phyloP scores from a whole-genome alignment of 2,113 vertebrate species.

The Neodontobutis hainanensis region DNA sequence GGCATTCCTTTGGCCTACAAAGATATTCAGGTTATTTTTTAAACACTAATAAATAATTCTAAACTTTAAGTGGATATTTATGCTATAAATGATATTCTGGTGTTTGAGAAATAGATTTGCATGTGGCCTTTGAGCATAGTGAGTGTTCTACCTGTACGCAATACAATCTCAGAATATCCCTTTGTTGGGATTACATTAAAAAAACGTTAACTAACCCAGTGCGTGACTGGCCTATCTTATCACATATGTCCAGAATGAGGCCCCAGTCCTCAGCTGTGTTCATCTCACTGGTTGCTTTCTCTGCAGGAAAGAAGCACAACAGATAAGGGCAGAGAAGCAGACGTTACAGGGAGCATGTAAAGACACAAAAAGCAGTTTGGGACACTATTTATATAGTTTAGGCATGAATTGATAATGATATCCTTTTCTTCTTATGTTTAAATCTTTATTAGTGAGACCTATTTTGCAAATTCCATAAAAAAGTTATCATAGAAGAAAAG shows the following conservation, averaged over 20 bases:
- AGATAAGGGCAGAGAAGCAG: not conserved
- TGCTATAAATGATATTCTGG: too few relatives aligned
- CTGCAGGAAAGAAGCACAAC: slow-evolving; percentile 70
- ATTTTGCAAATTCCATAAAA: too few relatives aligned
- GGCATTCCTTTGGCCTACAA: slow-evolving; percentile 94
- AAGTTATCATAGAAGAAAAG: too few relatives aligned
- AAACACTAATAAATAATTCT: not conserved
- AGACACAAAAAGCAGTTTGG: too few relatives aligned
- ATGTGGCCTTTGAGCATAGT: too few relatives aligned
- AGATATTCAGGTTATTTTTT: slow-evolving; percentile 14
- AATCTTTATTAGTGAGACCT: too few relatives aligned
- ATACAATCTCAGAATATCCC: not conserved
- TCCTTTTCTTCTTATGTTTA: too few relatives aligned
- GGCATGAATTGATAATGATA: too few relatives aligned
- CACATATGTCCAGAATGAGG: slow-evolving; percentile 98
- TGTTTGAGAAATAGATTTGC: too few relatives aligned
- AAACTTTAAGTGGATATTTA: not conserved
- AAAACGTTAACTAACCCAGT: slow-evolving; percentile 86
- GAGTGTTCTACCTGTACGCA: too few relatives aligned
- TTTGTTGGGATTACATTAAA: not conserved
- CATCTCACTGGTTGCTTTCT: slow-evolving; percentile 99
- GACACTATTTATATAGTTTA: too few relatives aligned
- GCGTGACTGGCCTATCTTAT: slow-evolving; percentile 98
- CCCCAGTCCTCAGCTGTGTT: slow-evolving; percentile 99
- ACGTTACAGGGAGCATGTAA: too few relatives aligned